These are phyloP conservation scores for Eristalis arbustorum DNA, from an alignment of 2,888 invertebrate genomes.

Conservation along the genomic window DNA sequence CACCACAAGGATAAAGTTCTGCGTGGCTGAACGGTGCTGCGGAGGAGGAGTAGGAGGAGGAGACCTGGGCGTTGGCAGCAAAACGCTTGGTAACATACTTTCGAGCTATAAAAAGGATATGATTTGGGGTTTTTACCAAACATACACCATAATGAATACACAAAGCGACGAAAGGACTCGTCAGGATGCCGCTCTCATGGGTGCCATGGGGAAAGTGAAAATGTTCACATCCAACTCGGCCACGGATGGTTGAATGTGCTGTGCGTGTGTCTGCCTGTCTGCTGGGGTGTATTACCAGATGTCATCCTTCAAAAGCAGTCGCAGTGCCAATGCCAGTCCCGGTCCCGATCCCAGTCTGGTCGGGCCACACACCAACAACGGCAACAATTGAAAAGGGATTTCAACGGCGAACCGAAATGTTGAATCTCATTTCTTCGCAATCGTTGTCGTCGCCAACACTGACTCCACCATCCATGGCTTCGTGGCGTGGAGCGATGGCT, in stretches of 20 bases:
- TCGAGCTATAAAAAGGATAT: conserved; percentile 38
- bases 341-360: neutral
- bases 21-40: neutral
- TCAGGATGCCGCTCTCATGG: neutral
- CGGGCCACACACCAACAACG: neutral
- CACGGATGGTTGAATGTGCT: conserved; percentile 10
- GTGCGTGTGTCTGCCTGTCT: neutral
- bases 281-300: neutral
- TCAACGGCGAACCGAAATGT: conserved; percentile 17
- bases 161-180: neutral
- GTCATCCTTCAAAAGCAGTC: conserved; percentile 30
- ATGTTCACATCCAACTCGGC: neutral
- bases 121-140: conserved; percentile 16
- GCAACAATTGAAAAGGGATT: conserved; percentile 41
- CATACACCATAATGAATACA: conserved; percentile 2
- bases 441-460: neutral
- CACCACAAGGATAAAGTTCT: neutral
- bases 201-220: conserved; percentile 9
- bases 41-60: no score
- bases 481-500: neutral
- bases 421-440: conserved; percentile 42
- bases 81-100: conserved; percentile 10
- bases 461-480: neutral
- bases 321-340: neutral
- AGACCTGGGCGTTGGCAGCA: neutral